Base-by-base conservation (phyloP, 35 echinoderm and acorn worm genomes). In the Apostichopus parvimensis region DNA sequence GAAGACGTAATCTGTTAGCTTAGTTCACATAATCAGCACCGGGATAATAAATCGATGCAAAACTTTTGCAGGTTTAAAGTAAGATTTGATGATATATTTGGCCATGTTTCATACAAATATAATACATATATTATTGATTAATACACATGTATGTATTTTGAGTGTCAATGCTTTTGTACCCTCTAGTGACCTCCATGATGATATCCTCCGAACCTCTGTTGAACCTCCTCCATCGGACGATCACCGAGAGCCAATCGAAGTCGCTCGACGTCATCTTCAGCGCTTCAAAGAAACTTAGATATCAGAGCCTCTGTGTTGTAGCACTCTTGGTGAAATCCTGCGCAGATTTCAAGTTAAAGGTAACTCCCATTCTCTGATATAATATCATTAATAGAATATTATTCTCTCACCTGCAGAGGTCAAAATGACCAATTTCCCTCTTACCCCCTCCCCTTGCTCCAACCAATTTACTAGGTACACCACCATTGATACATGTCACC, bases 141-240 rank as follows among this genome's bases (percentile, higher is more conserved):
- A 14, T 9, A 18, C 18, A 14, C 8, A 18, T 68, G 4, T n/a
- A n/a, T n/a, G n/a, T 68, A 18, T 18, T 68, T 68, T 15, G 64
- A 4, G 64, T n/a, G 7, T 68, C 64, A 68, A 68, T 45, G 34
- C 34, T 45, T 45, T 45, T 45, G 34, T 68, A 68, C 64, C 64
- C 11, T 62, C n/a, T 58, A 87, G 85, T 28, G 57, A 23, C 85
- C 59, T 87, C 85, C 17, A 71, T 87, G 24, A 87, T 87, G 85
- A 13, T 87, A 6, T 87, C 85, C 56, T 87, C 85, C 8, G 85
- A 87, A 52, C 9, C 85, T 2, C 85, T 87, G 7, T 58, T 87
- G 20, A 66, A 59, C 54, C 18, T 8, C 53, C 85, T 87, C 17
- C 85, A 87, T 87, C 85, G 8, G 57, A 15, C 57, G 17, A 59